Evolutionary conservation across 2,888 invertebrate genomes (phyloP).

Genomic region (Germaria angustata): DNA sequence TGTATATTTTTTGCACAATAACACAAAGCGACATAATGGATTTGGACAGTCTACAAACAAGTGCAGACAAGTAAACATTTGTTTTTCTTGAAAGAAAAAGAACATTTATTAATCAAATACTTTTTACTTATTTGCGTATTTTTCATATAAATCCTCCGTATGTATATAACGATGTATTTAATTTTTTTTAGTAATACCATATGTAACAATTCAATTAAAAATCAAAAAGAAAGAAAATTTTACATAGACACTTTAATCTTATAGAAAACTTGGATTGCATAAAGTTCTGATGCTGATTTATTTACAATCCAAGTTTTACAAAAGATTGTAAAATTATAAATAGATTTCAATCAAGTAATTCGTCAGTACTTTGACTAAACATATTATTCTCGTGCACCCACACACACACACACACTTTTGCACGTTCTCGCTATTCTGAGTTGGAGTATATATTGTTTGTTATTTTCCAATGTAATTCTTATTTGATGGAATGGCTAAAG

Average conservation of each 20-base stretch:
- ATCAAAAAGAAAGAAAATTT: conserved; percentile 32
- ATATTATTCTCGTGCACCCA: neutral
- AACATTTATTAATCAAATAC: conserved; percentile 71
- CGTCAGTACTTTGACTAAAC: conserved; percentile 40
- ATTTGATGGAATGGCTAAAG: conserved; percentile 58
- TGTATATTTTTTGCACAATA: too few species aligned
- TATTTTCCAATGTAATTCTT: conserved; percentile 41
- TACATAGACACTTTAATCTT: conserved; percentile 27
- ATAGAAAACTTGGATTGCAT: conserved; percentile 49
- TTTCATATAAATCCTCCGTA: conserved; percentile 55
- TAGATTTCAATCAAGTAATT: conserved; percentile 13
- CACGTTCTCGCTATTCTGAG: neutral
- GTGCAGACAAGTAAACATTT: too few species aligned
- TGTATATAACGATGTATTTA: neutral
- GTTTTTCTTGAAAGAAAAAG: too few species aligned
- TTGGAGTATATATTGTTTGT: conserved; percentile 18
- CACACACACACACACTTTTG: conserved; percentile 43
- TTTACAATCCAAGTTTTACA: conserved; percentile 54
- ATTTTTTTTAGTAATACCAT: conserved; percentile 56
- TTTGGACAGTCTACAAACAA: too few species aligned
- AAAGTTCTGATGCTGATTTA: conserved; percentile 67
- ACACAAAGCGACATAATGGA: too few species aligned
- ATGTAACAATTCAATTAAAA: conserved; percentile 63
- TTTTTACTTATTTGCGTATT: conserved; percentile 68
- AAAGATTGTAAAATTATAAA: conserved; percentile 44